Evolutionary conservation across 2,888 invertebrate genomes (phyloP).

Genomic region (Druceiella hillmani): DNA sequence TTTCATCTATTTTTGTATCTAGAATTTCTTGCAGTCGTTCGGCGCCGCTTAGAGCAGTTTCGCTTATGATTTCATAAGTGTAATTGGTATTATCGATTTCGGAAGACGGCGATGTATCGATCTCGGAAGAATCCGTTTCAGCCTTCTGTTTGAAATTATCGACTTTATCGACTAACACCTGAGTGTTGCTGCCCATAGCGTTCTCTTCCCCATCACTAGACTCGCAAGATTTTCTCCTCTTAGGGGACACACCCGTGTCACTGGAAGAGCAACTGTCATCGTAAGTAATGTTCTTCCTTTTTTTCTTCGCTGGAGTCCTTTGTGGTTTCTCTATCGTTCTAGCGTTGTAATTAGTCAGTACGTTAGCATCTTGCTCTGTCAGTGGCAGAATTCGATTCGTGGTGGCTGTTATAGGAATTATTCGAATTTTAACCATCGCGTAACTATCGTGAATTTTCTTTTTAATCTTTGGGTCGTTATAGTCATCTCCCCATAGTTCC

Average conservation of each 20-base stretch:
- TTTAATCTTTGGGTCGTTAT: conserved; percentile 45
- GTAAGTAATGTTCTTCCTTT: conserved; percentile 33
- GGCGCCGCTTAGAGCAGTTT: conserved; percentile 8
- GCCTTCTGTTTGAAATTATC: not conserved
- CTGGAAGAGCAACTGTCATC: conserved; percentile 11
- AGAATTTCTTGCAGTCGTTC: conserved; percentile 42
- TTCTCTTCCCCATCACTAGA: conserved; percentile 47
- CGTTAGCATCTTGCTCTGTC: conserved; percentile 50
- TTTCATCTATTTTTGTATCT: conserved; percentile 49
- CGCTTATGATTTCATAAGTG: conserved; percentile 18
- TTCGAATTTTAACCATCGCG: conserved; percentile 45
- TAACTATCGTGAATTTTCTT: conserved; percentile 50
- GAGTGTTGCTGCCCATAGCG: conserved; percentile 13
- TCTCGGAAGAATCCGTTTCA: conserved; percentile 11
- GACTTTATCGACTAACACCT: not conserved
- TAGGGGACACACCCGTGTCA: conserved; percentile 26
- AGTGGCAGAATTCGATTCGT: conserved; percentile 43
- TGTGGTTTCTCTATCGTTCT: conserved; percentile 45
- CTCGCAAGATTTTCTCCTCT: conserved; percentile 41
- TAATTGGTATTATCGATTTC: conserved; percentile 20
- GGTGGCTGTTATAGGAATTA: conserved; percentile 43
- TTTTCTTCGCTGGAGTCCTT: conserved; percentile 36
- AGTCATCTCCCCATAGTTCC: conserved; percentile 48
- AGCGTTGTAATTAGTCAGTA: conserved; percentile 48
- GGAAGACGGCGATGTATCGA: conserved; percentile 14